Base-by-base conservation (phyloP, 2,888 invertebrate genomes). In the Hofmannophila pseudospretella region DNA sequence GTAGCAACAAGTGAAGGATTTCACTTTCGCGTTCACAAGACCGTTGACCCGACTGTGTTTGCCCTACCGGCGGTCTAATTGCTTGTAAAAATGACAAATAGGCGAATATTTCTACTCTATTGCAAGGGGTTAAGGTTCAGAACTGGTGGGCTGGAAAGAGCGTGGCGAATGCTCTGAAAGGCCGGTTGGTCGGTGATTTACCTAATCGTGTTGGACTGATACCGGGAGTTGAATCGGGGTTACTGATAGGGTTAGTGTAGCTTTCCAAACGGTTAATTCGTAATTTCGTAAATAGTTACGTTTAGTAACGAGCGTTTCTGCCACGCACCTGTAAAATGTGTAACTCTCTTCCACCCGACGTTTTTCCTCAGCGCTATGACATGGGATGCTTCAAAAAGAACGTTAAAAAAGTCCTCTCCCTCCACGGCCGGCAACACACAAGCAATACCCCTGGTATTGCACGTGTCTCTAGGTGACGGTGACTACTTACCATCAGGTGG, bases 1-100 rank as follows among this genome's bases (percentile, higher is more conserved):
- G 54, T 63, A 64, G 68, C 73, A 74, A 74, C 72, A 75, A 76
- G 75, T 76, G 74, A 76, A 60, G 62, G 70, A 71, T 75, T 75
- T 73, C 75, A 75, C 77, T 78, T 77, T 77, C 74, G 63, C 65
- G 55, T 65, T 57, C 56, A 43, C 42, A 57, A 58, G 71, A 60
- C 63, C 63, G 54, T 47, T 62, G 64, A 61, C 70, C 73, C 53
- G 50, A 44, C 26, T 12, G 27, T 52, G 59, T 60, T 64, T 59
- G 62, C 58, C 59, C 60, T 65, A 53, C 45, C 54, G 54, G 46
- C 44, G 43, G 51, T 37, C 31, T 54, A 52, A 59, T 53, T 54
- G 47, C 51, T 46, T 40, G 48, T 46, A 51, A 51, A 55, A 55
- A 49, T 16, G 7, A 28, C 27, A 20, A 16, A 22, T 27, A 20